Conservation (phyloP, 1,140 invertebrate genomes). For the Probaryconus sp. region DNA sequence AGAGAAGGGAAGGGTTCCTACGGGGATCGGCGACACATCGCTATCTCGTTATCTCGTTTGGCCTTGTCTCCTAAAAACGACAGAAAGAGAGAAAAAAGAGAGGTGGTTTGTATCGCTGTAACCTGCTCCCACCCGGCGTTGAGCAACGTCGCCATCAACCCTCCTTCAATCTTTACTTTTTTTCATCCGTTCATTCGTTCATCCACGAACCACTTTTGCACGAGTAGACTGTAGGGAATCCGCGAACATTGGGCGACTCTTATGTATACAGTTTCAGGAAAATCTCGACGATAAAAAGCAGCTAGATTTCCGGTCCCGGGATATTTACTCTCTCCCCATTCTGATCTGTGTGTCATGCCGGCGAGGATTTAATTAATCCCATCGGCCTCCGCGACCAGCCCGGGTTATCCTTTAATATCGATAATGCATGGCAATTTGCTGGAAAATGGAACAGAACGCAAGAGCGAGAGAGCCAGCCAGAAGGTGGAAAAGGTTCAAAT, state of each 20-base stretch:
- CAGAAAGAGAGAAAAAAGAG: conserved; percentile 30
- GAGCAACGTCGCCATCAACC: conserved; percentile 54
- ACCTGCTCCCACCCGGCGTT: conserved; percentile 20
- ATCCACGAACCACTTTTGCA: conserved; percentile 55
- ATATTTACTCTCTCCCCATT: conserved; percentile 53
- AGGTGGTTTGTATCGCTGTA: conserved; percentile 29
- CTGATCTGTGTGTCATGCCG: conserved; percentile 63
- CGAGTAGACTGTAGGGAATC: conserved; percentile 62
- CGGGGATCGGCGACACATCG: conserved; percentile 64
- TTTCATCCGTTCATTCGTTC: conserved; percentile 57
- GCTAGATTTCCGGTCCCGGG: conserved; percentile 67
- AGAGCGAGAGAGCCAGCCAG: conserved; percentile 22
- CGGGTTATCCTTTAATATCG: conserved; percentile 73
- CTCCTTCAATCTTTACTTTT: conserved; percentile 55
- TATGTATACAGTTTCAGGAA: conserved; percentile 58
- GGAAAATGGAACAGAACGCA: conserved; percentile 36
- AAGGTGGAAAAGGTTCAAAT: conserved; percentile 61
- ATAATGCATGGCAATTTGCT: conserved; percentile 69
- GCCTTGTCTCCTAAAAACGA: conserved; percentile 62
- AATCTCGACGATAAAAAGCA: conserved; percentile 59
- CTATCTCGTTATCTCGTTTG: conserved; percentile 69
- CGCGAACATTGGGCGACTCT: conserved; percentile 55
- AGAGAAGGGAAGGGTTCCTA: conserved; percentile 26
- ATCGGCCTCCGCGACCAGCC: conserved; percentile 66
- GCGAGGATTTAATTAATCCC: conserved; percentile 73